A percentile compares a stretch with the other conserved stretches of the same genome.
Evolutionary conservation across 2,113 vertebrate species (phyloP).

Genomic region (Actenoides lindsayi): DNA sequence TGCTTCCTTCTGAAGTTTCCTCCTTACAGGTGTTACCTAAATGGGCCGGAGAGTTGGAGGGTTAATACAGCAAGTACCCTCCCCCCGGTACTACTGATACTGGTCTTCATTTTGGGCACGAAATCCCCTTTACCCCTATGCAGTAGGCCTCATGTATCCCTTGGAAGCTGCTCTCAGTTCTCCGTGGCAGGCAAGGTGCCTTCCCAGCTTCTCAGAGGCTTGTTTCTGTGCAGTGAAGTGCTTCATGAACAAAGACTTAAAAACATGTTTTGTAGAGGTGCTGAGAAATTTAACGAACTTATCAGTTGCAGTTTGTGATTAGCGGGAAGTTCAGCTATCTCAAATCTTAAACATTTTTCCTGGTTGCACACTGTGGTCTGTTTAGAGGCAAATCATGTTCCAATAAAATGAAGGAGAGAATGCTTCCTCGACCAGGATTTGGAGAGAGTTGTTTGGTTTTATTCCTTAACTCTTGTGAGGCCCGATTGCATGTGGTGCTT

Average conservation of each 20-base stretch:
- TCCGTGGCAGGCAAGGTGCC: not conserved
- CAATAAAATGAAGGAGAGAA: not conserved
- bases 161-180: not conserved
- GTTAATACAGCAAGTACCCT: not conserved
- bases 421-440: not conserved
- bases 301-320: not conserved
- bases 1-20: conserved; percentile 1
- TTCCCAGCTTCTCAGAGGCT: not conserved
- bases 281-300: not conserved
- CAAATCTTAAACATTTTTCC: not conserved
- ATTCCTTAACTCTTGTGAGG: not conserved
- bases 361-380: not conserved
- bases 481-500: not conserved
- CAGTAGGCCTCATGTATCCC: conserved; percentile 34
- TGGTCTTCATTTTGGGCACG: not conserved
- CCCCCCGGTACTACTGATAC: not conserved
- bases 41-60: not conserved
- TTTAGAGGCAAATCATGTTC: not conserved
- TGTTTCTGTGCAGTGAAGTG: not conserved
- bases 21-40: not conserved
- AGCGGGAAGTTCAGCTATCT: not conserved
- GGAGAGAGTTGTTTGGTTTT: not conserved
- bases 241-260: conserved; percentile 12
- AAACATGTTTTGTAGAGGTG: not conserved
- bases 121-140: not conserved